Evolutionary conservation across 2,113 vertebrate genomes (phyloP).

Genomic region (Crotalus horridus): DNA sequence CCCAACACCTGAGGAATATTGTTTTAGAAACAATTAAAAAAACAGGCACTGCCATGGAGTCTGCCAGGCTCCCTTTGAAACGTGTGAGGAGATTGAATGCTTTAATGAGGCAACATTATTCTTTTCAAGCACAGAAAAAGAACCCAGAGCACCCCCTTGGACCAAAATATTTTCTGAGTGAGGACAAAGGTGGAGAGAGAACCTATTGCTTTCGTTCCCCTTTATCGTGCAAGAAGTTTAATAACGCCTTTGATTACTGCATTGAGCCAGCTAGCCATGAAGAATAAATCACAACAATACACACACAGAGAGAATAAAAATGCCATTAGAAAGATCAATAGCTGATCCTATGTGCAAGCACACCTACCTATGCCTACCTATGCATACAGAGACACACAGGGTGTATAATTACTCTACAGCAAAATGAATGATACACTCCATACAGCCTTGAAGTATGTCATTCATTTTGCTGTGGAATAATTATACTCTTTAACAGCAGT

Average conservation of each 20-base stretch:
- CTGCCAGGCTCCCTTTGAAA: not conserved
- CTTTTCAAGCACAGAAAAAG: not conserved
- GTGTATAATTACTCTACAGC: not conserved
- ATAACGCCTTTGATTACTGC: not conserved
- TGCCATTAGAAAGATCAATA: slow-evolving; percentile 12
- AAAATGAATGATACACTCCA: not conserved
- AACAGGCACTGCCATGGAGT: not conserved
- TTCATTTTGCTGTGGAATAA: too few species aligned
- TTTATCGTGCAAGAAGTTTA: not conserved
- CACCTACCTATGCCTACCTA: not conserved
- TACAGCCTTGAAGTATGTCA: not conserved
- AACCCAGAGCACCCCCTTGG: not conserved
- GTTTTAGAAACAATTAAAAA: not conserved
- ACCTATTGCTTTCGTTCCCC: too few species aligned
- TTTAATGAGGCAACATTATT: not conserved
- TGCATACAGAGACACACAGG: too few species aligned
- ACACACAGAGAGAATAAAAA: not conserved
- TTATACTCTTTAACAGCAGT: not conserved
- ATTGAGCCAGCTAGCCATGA: not conserved
- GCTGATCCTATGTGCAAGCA: not conserved
- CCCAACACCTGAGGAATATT: not conserved
- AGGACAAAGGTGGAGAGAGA: not conserved
- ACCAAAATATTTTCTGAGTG: not conserved
- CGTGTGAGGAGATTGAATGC: not conserved
- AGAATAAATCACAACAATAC: not conserved